Evolutionary conservation across 1,140 invertebrate species (phyloP).

Genomic region (Watersipora subatra): DNA sequence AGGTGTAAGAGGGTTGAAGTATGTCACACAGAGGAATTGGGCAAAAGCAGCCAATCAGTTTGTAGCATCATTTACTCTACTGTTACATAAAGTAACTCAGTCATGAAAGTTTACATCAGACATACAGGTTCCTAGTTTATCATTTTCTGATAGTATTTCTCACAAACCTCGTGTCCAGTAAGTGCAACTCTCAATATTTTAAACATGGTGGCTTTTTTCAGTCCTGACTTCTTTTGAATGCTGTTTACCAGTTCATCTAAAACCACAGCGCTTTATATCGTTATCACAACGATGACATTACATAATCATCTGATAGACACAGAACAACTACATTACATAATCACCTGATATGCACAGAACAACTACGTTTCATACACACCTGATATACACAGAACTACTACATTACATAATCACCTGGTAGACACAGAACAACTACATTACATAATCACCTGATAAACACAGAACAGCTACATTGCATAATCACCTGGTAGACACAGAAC

Average conservation of each 20-base stretch:
- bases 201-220: neutral
- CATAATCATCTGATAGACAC: neutral
- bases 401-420: neutral
- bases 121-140: no score
- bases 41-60: no score
- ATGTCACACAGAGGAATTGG: no score
- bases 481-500: no score
- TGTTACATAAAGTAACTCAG: no score
- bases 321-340: neutral
- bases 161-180: neutral
- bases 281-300: neutral
- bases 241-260: neutral
- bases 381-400: neutral
- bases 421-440: no score
- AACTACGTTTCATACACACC: neutral
- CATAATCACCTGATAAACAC: no score
- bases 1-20: no score
- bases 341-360: neutral
- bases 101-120: no score
- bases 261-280: neutral
- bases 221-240: neutral
- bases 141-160: no score
- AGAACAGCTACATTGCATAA: no score
- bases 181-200: neutral
- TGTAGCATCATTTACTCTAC: no score